These are phyloP conservation scores for Indri indri DNA, from an alignment of 2,113 vertebrate species.

Conservation along the genomic window DNA sequence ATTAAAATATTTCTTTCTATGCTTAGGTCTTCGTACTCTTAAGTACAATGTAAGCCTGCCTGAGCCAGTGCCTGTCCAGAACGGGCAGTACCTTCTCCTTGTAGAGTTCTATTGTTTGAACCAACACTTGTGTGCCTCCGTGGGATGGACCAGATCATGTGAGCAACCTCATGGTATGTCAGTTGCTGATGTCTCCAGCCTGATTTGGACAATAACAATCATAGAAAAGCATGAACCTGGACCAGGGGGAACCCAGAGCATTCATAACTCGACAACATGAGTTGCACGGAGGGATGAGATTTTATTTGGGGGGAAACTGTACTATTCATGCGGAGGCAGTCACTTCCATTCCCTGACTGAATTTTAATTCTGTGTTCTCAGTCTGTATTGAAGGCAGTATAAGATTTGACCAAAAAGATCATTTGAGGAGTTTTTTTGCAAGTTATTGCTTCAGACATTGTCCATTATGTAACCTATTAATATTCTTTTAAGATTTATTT, in stretches of 20 bases:
- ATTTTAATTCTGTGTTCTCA: neutral
- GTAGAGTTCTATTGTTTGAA: neutral
- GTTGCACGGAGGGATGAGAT: neutral
- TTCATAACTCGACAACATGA: neutral
- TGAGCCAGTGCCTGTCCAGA: too few relatives aligned
- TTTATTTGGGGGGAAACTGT: neutral
- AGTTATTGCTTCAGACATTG: neutral
- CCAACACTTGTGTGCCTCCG: fast-evolving
- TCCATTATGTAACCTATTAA: neutral
- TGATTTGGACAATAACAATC: neutral
- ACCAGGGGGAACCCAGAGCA: too few relatives aligned
- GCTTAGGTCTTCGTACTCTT: neutral
- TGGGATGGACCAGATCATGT: neutral
- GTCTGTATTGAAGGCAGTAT: neutral
- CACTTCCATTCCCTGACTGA: neutral
- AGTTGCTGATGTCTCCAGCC: neutral
- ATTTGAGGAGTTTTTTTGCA: neutral
- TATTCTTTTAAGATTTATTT: neutral
- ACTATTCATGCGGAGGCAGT: neutral
- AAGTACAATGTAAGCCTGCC: neutral
- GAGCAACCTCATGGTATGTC: neutral
- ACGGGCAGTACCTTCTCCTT: neutral
- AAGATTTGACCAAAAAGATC: neutral
- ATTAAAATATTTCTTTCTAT: neutral
- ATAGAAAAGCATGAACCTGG: neutral